These are phyloP conservation scores for Morelia viridis DNA, from an alignment of 2,797 vertebrate species.

Conservation along the genomic window DNA sequence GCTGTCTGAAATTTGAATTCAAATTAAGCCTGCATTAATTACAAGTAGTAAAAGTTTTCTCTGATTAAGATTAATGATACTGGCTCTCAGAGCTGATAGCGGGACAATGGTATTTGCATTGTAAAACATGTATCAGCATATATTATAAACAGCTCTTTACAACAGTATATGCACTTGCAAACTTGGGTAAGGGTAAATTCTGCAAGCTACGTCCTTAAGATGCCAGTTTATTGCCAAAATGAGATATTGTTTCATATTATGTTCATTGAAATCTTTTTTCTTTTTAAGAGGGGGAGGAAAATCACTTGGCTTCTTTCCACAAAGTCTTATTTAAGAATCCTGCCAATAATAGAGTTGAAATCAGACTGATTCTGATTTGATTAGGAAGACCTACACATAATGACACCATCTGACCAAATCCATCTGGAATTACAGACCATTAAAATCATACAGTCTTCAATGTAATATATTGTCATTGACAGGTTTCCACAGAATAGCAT, in stretches of 20 bases:
- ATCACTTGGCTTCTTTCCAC: background rate
- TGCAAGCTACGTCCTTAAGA: conserved; percentile 2
- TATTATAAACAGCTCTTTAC: conserved; percentile 27
- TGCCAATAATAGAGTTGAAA: conserved; percentile 47
- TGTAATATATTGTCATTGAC: conserved; percentile 50
- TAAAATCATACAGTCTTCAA: conserved; percentile 60
- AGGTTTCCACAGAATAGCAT: conserved; percentile 34
- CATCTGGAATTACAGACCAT: conserved; percentile 64
- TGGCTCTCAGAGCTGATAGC: conserved; percentile 43
- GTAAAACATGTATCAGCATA: conserved; percentile 35
- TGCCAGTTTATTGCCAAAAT: background rate
- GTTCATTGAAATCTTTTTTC: background rate
- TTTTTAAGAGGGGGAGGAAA: conserved; percentile 11
- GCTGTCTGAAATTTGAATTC: conserved; percentile 52
- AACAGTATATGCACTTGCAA: conserved; percentile 14
- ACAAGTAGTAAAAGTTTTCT: conserved; percentile 53
- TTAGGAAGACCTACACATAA: conserved; percentile 55
- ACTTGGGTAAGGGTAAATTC: background rate
- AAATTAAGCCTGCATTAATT: conserved; percentile 59
- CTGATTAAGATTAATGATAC: conserved; percentile 64
- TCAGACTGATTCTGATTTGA: conserved; percentile 51
- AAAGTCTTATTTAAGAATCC: conserved; percentile 5
- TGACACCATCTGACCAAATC: conserved; percentile 25
- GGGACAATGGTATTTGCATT: conserved; percentile 37
- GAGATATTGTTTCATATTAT: background rate